These are phyloP conservation scores for Tinea trinotella DNA, from an alignment of 2,888 invertebrate genomes.

Conservation along the genomic window DNA sequence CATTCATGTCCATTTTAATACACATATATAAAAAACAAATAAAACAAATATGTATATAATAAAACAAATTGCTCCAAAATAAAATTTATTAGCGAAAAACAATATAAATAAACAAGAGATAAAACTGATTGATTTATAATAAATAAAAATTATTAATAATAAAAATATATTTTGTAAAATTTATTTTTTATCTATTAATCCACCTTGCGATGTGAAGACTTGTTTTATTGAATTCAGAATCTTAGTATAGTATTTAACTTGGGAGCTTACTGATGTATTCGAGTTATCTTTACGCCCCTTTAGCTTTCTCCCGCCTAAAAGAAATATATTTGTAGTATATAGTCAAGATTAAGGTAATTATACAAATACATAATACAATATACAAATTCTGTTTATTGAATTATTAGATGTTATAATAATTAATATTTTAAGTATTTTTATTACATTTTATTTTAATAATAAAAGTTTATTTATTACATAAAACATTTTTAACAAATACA, in stretches of 20 bases:
- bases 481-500: too few relatives aligned
- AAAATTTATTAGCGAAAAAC: background rate
- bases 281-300: slow-evolving; percentile 63
- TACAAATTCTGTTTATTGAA: too few relatives aligned
- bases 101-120: background rate
- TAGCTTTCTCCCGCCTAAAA: slow-evolving; percentile 69
- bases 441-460: too few relatives aligned
- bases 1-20: too few relatives aligned
- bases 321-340: background rate
- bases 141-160: slow-evolving; percentile 2
- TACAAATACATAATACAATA: too few relatives aligned
- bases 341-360: too few relatives aligned
- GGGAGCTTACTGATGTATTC: slow-evolving; percentile 53
- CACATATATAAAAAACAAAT: too few relatives aligned
- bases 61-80: background rate
- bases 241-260: slow-evolving; percentile 58
- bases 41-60: background rate
- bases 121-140: background rate
- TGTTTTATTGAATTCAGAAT: slow-evolving; percentile 66
- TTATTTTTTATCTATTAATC: background rate
- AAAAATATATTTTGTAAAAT: background rate
- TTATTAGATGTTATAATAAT: too few relatives aligned
- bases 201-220: slow-evolving; percentile 62
- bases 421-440: too few relatives aligned
- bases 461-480: too few relatives aligned